Evolutionary conservation across 1,140 invertebrate genomes (phyloP).

Genomic region (Mesaphorura yosii): DNA sequence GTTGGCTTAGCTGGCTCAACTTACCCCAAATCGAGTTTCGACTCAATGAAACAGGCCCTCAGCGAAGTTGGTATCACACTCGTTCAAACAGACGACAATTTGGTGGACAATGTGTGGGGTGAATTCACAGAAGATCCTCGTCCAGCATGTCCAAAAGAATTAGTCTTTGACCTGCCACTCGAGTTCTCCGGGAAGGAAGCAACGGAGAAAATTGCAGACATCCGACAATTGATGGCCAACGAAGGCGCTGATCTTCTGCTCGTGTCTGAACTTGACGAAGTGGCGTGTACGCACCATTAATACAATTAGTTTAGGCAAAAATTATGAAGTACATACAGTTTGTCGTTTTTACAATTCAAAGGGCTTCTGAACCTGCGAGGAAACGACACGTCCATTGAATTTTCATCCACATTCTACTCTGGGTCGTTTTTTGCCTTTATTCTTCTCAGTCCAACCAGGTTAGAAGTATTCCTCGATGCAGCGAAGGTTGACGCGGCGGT

Average conservation of each 20-base stretch:
- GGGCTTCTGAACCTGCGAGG: not conserved
- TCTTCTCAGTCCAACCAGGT: not conserved
- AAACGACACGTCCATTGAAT: not conserved
- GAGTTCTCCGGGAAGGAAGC: conserved; percentile 54
- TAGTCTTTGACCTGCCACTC: conserved; percentile 42
- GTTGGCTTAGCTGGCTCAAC: conserved; percentile 70
- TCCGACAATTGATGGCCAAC: conserved; percentile 53
- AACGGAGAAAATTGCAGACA: conserved; percentile 56
- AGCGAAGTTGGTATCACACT: conserved; percentile 40
- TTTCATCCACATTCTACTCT: no score
- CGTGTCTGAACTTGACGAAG: conserved; percentile 78
- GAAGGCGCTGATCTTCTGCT: conserved; percentile 62
- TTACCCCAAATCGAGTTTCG: conserved; percentile 37
- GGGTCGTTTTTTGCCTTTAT: not conserved
- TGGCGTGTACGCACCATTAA: conserved; percentile 56
- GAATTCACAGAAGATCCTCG: conserved; percentile 47
- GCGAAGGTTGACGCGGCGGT: not conserved
- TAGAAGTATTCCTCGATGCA: not conserved
- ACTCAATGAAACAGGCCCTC: conserved; percentile 40
- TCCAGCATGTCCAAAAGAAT: conserved; percentile 40
- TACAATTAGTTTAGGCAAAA: not conserved
- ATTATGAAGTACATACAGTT: not conserved
- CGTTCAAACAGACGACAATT: conserved; percentile 33
- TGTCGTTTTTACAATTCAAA: not conserved
- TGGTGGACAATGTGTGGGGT: conserved; percentile 77